Evolutionary conservation across 92 coral and sea anemone genomes (phyloP).

Genomic region (Isaurus tuberculatus): DNA sequence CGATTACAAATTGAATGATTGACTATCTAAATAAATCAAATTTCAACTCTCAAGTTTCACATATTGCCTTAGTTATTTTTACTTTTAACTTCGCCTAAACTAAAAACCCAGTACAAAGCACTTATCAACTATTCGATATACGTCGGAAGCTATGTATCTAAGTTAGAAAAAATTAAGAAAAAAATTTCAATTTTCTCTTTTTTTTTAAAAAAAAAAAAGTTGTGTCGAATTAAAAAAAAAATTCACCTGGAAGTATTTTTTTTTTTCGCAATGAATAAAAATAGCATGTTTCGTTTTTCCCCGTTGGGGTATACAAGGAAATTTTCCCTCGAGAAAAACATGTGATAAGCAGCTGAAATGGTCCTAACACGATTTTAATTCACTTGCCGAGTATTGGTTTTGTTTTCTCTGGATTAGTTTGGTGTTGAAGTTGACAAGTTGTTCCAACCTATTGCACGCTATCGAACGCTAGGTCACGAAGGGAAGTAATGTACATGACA

Average conservation of each 20-base stretch:
- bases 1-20: background rate
- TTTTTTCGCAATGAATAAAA: background rate
- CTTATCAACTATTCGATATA: background rate
- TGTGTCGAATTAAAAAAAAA: background rate
- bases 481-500: slow-evolving; percentile 8
- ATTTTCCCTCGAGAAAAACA: slow-evolving; percentile 36
- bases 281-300: background rate
- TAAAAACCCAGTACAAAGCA: background rate
- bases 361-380: slow-evolving; percentile 7
- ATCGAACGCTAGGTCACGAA: slow-evolving; percentile 28
- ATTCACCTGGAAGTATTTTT: background rate
- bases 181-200: background rate
- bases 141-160: background rate
- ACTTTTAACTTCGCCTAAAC: background rate
- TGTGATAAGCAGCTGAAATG: slow-evolving; percentile 38
- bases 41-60: background rate
- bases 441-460: slow-evolving; percentile 25
- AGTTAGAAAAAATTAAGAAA: too few species aligned
- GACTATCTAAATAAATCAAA: background rate
- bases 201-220: background rate
- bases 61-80: background rate
- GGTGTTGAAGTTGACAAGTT: slow-evolving; percentile 39
- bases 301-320: background rate
- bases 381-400: slow-evolving; percentile 16
- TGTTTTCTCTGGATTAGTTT: slow-evolving; percentile 41